Conservation (phyloP, 2,888 invertebrate species). For the Oscheius myriophilus region DNA sequence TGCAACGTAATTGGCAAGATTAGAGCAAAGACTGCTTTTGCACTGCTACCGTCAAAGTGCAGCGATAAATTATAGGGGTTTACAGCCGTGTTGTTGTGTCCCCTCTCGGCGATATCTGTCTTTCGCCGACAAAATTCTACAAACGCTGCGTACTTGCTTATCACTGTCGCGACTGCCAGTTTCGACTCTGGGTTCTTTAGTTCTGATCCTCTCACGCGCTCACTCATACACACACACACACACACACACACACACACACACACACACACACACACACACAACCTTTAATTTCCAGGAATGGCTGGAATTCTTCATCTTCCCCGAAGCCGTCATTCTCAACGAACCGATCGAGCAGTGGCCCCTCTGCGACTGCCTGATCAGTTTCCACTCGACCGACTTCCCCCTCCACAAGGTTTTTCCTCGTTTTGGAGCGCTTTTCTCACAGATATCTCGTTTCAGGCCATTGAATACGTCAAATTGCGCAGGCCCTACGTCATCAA, state of each 20-base stretch:
- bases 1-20: too few species aligned
- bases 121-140: too few species aligned
- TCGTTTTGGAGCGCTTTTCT: neutral
- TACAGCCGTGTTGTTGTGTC: too few species aligned
- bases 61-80: too few species aligned
- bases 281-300: conserved; percentile 56
- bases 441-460: conserved; percentile 71
- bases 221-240: too few species aligned
- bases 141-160: too few species aligned
- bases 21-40: too few species aligned
- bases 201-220: too few species aligned
- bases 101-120: too few species aligned
- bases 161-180: neutral
- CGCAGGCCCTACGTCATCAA: conserved; percentile 96
- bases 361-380: conserved; percentile 93
- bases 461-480: conserved; percentile 91
- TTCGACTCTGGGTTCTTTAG: neutral
- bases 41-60: too few species aligned
- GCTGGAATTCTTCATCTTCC: conserved; percentile 81
- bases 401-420: conserved; percentile 80
- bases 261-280: too few species aligned
- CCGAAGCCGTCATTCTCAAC: conserved; percentile 93
- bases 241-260: too few species aligned
- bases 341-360: conserved; percentile 98
- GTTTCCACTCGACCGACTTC: conserved; percentile 79